phyloP scores from a whole-genome alignment of 2,113 vertebrate genomes.

The Phylloscopus whistleri region DNA sequence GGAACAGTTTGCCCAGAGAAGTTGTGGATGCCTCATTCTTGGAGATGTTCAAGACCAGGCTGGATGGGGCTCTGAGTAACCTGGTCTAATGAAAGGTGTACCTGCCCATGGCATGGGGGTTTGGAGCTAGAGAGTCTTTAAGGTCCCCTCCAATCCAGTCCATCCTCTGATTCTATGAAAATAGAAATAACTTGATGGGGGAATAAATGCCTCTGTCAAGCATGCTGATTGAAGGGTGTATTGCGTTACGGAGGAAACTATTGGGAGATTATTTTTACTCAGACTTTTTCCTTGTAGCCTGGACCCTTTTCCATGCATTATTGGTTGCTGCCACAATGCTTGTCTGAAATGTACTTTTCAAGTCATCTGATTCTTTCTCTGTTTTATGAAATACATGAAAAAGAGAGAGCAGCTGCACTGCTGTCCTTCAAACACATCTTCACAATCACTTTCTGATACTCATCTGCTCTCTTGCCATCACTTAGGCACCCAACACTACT shows the following conservation, averaged over 20 bases:
- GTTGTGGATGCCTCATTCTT: background rate
- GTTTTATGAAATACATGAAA: background rate
- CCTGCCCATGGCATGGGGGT: background rate
- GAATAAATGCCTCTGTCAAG: background rate
- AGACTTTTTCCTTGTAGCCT: background rate
- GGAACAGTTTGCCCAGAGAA: background rate
- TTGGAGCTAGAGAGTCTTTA: background rate
- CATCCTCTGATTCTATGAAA: background rate
- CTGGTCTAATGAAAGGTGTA: background rate
- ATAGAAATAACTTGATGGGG: background rate
- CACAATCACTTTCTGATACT: background rate
- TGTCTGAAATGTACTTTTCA: background rate
- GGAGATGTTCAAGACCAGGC: background rate
- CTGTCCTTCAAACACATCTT: background rate
- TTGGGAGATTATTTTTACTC: background rate
- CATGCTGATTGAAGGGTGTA: fast-evolving
- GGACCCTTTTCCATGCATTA: background rate
- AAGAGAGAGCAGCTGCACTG: background rate
- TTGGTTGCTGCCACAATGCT: background rate
- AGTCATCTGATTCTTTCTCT: background rate
- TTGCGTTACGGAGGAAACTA: background rate
- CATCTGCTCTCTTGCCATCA: background rate
- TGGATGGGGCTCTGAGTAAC: background rate
- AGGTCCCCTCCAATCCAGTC: background rate
- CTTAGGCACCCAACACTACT: background rate